Conservation (phyloP, 2,797 vertebrate species). For the Leuciscus waleckii region DNA sequence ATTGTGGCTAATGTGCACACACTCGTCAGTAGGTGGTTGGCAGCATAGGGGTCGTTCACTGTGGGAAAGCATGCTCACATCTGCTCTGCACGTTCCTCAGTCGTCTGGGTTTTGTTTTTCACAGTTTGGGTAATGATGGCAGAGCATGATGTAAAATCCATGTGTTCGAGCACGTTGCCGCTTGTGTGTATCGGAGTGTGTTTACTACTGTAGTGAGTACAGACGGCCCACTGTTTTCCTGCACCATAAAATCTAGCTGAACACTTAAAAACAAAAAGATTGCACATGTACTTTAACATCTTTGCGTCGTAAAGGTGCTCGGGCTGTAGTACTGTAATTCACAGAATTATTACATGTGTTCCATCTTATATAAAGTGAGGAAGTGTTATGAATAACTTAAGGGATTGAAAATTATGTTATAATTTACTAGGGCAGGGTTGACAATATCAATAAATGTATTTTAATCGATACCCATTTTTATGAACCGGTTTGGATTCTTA, state of each 20-base stretch:
- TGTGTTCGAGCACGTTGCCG: conserved; percentile 44
- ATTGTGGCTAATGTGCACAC: conserved; percentile 25
- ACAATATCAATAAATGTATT: neutral
- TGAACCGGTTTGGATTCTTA: neutral
- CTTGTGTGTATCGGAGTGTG: conserved; percentile 61
- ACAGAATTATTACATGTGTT: neutral
- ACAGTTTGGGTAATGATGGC: conserved; percentile 76
- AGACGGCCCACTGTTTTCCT: conserved; percentile 44
- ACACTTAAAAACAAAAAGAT: conserved; percentile 33
- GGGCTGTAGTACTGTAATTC: neutral
- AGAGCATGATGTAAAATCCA: conserved; percentile 74
- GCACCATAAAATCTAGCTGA: conserved; percentile 41
- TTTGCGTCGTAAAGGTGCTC: neutral
- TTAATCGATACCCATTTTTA: neutral
- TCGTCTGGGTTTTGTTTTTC: conserved; percentile 78
- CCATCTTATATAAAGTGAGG: neutral
- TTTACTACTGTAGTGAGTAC: conserved; percentile 42
- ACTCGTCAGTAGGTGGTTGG: conserved; percentile 29
- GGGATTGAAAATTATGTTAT: neutral
- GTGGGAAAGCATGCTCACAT: conserved; percentile 62
- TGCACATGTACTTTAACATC: neutral
- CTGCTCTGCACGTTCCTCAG: conserved; percentile 61
- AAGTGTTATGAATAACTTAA: neutral
- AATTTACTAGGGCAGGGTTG: neutral
- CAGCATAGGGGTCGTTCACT: conserved; percentile 56